Percentiles rank a stretch among this genome's conserved stretches.
These are phyloP conservation scores for Alouatta palliata DNA, from an alignment of 2,113 vertebrate genomes.

Conservation along the genomic window DNA sequence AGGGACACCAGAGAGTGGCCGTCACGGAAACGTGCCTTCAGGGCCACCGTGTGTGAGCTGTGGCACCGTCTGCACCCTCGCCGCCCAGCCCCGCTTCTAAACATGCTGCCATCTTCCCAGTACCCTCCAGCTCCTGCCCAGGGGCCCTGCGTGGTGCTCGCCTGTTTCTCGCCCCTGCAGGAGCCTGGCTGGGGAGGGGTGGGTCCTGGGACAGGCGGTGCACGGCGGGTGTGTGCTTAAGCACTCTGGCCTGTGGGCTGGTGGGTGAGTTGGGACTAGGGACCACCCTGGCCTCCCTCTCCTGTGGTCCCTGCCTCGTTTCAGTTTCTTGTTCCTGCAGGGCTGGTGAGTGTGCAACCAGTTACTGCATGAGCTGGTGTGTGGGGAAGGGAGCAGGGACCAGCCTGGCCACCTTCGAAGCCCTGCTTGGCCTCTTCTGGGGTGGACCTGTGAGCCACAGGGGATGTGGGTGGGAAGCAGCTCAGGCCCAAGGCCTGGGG, in stretches of 20 bases:
- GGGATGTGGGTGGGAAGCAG: not conserved
- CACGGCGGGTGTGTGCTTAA: not conserved
- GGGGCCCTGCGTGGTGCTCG: not conserved
- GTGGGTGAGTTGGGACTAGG: not conserved
- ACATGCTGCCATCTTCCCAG: not conserved
- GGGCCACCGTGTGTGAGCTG: fast-evolving
- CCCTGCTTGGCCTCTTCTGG: not conserved
- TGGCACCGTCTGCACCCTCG: not conserved
- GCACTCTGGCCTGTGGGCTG: not conserved
- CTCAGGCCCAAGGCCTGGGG: not conserved
- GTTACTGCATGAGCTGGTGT: not conserved
- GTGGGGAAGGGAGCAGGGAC: no score
- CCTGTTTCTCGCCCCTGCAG: no score
- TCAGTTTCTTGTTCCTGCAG: not conserved
- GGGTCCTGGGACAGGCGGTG: not conserved
- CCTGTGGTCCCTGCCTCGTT: not conserved
- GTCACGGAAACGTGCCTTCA: fast-evolving
- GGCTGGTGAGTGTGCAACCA: no score
- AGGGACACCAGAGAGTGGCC: not conserved
- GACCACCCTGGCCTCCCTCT: not conserved
- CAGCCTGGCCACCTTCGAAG: not conserved
- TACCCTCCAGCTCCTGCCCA: no score
- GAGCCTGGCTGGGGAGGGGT: not conserved
- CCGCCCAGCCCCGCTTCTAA: fast-evolving
- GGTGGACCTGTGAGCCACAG: not conserved